Conservation (phyloP, 2,797 vertebrate genomes). For the Helarctos malayanus region DNA sequence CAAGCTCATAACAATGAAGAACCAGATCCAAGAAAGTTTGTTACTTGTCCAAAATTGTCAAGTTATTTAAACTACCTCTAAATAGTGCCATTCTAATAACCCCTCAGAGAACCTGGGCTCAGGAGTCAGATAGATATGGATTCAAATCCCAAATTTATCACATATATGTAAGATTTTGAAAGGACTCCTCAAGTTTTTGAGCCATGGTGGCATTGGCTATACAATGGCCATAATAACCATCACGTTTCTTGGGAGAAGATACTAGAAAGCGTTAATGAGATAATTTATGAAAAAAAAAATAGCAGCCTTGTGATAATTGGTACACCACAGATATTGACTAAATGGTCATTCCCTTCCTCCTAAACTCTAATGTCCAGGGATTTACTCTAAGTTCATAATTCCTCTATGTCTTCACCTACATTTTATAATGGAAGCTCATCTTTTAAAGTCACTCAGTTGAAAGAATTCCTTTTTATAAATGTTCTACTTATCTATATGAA, state of each 20-base stretch:
- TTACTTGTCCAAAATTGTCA: not conserved
- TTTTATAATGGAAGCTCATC: constrained; percentile 35
- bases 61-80: constrained; percentile 37
- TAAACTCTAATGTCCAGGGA: not conserved
- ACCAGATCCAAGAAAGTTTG: not conserved
- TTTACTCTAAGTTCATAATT: constrained; percentile 50
- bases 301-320: not conserved
- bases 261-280: constrained; percentile 45
- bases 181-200: constrained; percentile 6
- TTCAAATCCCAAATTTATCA: constrained; percentile 42
- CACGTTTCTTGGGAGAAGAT: not conserved
- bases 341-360: not conserved
- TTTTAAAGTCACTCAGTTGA: constrained; percentile 56
- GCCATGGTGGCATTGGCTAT: not conserved
- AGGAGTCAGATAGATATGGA: not conserved
- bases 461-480: not conserved
- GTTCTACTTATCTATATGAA: not conserved
- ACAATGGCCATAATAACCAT: not conserved
- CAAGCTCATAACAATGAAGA: constrained; percentile 18
- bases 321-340: not conserved
- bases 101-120: not conserved
- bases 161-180: constrained; percentile 19
- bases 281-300: constrained; percentile 15
- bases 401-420: not conserved
- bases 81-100: not conserved